These are phyloP conservation scores for Tinea trinotella DNA, from an alignment of 2,888 invertebrate species.

Conservation along the genomic window DNA sequence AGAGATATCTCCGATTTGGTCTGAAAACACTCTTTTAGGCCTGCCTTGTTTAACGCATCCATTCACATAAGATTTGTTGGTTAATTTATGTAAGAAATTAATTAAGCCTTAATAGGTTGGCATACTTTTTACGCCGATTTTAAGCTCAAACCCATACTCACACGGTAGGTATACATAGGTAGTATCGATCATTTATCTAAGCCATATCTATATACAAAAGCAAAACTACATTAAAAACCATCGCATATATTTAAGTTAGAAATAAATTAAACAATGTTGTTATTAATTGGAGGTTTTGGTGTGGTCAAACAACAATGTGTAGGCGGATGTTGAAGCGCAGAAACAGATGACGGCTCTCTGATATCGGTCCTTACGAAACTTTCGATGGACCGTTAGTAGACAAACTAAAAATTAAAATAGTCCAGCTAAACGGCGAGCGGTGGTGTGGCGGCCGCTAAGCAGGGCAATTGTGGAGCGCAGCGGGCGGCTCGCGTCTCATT, in stretches of 20 bases:
- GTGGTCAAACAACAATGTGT: slow-evolving; percentile 26
- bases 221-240: too few species aligned
- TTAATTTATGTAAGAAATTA: too few species aligned
- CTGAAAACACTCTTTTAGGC: too few species aligned
- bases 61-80: too few species aligned
- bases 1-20: too few species aligned
- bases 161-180: too few species aligned
- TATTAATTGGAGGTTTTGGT: slow-evolving; percentile 10
- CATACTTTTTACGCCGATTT: too few species aligned
- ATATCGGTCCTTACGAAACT: slow-evolving; percentile 50
- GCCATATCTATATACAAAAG: too few species aligned
- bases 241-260: background rate
- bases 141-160: too few species aligned
- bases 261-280: slow-evolving; percentile 8
- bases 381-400: slow-evolving; percentile 55
- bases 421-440: slow-evolving; percentile 57
- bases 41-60: too few species aligned
- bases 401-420: slow-evolving; percentile 71
- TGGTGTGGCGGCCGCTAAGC: slow-evolving; percentile 46
- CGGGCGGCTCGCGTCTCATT: slow-evolving; percentile 68
- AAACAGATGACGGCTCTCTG: slow-evolving; percentile 37
- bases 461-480: slow-evolving; percentile 68
- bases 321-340: slow-evolving; percentile 44
- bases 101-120: too few species aligned
- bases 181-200: too few species aligned